Evolutionary conservation across 2,797 vertebrate species (phyloP), one percentile per base, ranked within the genome.

Genomic region (Coranthus polyacanthus): DNA sequence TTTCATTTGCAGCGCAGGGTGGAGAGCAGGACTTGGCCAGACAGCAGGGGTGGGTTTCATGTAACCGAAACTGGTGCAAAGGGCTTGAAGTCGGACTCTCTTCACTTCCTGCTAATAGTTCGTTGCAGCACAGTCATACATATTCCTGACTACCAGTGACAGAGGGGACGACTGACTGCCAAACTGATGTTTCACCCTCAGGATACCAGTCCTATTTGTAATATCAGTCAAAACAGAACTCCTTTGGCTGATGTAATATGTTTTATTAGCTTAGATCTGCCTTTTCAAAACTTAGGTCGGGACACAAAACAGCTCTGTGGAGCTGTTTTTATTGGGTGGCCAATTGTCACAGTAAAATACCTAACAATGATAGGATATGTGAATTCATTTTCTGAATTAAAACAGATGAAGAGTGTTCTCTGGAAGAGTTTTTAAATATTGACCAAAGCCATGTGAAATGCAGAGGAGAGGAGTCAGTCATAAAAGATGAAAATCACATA

Each of bases 1-100:
- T 92, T 93, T 91, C 76, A 59, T 89, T 88, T 67, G 72, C 78
- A 79, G 84, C 65, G 8, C 65, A 68, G 81, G 75, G 64, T 12
- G 68, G 75, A 77, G 82, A 82, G 70, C 34, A 38, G 49, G 56
- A 80, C 55, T 75, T 56, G 82, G 78, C 81, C 75, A 81, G 83
- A 87, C 81, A 61, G 75, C 73, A 80, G 63, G 81, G 80, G 76
- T 63, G 75, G 79, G 71, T 81, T 84, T 86, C 71, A 68, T 90
- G 83, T 82, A 87, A 86, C 85, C 55, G 45, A 72, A 75, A 75
- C 75, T 81, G 63, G 69, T 69, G 68, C 60, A 68, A 78, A 76
- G 64, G 72, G 63, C 68, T 81, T 22, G 21, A 50, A 78, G 62
- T 76, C 15, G 12, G 63, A 29, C 63, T 79, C 57, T 45, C 45